Base-by-base conservation (phyloP, 1,140 invertebrate species). In the Glossosoma conforme region DNA sequence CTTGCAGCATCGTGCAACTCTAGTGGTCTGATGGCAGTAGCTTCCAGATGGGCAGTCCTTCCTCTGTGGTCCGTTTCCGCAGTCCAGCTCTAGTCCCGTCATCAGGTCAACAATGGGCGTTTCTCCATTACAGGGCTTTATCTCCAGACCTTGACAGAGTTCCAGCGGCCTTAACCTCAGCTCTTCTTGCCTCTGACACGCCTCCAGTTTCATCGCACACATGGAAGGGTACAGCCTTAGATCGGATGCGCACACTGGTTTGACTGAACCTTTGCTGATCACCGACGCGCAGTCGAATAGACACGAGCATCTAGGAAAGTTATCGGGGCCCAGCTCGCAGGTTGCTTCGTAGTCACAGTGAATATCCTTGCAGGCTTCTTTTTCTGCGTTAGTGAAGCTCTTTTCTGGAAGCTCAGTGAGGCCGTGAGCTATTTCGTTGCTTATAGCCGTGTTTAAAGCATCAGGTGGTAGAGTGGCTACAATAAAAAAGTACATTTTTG, bases 171-270 rank as follows among this genome's bases (percentile, higher is more conserved):
- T 71, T n/a, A 87, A 70, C 45, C 87, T 75, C 28, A 94, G 76
- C 60, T 92, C 87, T 56, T 85, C 82, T 63, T 91, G 87, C 18
- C 83, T 74, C 35, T 86, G 79, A 68, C 91, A 96, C 1, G 87
- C 84, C 59, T 90, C 84, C 70, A 87, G 80, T 65, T 86, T 87
- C 86, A 94, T 89, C 28, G 86, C 84, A 64, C 91, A 95, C 43
- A 88, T 75, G n/a, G 86, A 91, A 1, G 82, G 75, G 62, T 94
- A 94, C 22, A 86, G 79, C 24, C 80, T 75, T 21, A 88, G 70
- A 65, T 96, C 89, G 13, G 84, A 90, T 4, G 86, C 89, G 62
- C 91, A 94, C 3, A 93, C 85, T 0, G 83, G 82, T 5, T 65
- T 62, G 32, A 79, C 69, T 35, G 78, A 76, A 44, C 78, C 75